Conservation (phyloP, 2,888 invertebrate species). For the Drosophila prostipennis region DNA sequence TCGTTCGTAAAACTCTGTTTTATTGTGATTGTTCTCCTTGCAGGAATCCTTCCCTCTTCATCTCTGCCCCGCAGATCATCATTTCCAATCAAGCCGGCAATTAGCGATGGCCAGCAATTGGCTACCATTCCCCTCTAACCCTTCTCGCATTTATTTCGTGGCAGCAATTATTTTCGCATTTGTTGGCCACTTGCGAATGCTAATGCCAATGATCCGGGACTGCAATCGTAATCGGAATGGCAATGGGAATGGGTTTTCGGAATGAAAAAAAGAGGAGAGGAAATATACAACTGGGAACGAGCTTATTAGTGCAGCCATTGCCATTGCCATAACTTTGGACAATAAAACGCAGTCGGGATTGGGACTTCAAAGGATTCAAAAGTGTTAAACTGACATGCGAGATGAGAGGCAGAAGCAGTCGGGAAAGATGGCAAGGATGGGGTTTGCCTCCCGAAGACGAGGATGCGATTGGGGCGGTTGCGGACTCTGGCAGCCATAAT, state of each 20-base stretch:
- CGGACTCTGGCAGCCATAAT: conserved; percentile 11
- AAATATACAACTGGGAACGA: conserved; percentile 42
- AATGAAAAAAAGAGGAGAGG: conserved; percentile 4
- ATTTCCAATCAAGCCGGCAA: conserved; percentile 65
- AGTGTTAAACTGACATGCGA: conserved; percentile 80
- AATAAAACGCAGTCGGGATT: conserved; percentile 60
- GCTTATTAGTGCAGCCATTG: conserved; percentile 75
- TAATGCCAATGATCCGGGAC: conserved; percentile 27
- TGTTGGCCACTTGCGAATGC: conserved; percentile 81
- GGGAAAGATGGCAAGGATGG: conserved; percentile 3
- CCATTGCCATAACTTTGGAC: conserved; percentile 74
- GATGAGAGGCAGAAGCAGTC: conserved; percentile 40
- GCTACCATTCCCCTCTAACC: conserved; percentile 5
- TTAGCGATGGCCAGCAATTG: conserved; percentile 52
- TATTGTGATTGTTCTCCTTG: conserved; percentile 45
- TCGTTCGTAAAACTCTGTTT: conserved; percentile 47
- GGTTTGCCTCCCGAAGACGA: not conserved
- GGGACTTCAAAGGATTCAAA: conserved; percentile 63
- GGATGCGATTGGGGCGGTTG: conserved; percentile 12
- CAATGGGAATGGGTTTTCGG: conserved; percentile 1
- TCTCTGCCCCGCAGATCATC: conserved; percentile 31
- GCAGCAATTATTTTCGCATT: conserved; percentile 84
- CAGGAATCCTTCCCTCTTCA: not conserved
- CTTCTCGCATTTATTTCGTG: conserved; percentile 61
- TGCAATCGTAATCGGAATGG: conserved; percentile 14